Evolutionary conservation across 2,888 invertebrate species (phyloP).

Genomic region (Diarsia mendica): DNA sequence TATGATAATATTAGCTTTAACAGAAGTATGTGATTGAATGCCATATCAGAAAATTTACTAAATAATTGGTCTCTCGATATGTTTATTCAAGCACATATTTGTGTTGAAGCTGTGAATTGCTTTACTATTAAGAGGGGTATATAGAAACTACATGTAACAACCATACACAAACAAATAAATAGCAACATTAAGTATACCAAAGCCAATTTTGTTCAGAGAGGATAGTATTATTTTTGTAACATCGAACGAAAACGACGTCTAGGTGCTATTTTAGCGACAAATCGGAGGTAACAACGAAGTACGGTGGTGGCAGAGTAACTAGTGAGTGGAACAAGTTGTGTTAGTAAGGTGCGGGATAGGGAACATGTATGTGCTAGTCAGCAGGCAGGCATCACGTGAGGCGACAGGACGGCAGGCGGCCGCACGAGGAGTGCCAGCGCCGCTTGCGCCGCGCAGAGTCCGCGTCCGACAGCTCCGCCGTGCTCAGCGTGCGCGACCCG

Average conservation of each 20-base stretch:
- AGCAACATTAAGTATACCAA: conserved; percentile 65
- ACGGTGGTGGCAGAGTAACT: conserved; percentile 38
- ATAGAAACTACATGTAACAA: conserved; percentile 60
- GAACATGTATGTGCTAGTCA: conserved; percentile 38
- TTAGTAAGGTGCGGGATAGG: conserved; percentile 16
- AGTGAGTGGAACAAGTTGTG: conserved; percentile 29
- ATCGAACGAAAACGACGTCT: conserved; percentile 30
- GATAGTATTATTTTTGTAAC: conserved; percentile 39
- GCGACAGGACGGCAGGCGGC: conserved; percentile 84
- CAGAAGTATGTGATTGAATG: conserved; percentile 52
- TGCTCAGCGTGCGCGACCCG: conserved; percentile 85
- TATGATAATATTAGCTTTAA: conserved; percentile 43
- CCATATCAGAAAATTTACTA: conserved; percentile 46
- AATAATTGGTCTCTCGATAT: conserved; percentile 56
- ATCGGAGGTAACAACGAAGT: conserved; percentile 31
- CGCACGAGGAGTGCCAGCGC: conserved; percentile 88
- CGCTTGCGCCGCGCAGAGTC: conserved; percentile 83
- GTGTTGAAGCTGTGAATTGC: conserved; percentile 31
- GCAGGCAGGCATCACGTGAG: conserved; percentile 79
- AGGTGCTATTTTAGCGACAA: conserved; percentile 38
- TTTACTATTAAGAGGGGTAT: conserved; percentile 48
- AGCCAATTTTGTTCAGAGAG: conserved; percentile 63
- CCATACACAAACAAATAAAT: conserved; percentile 66
- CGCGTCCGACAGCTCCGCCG: conserved; percentile 86
- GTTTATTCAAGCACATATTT: conserved; percentile 54